Conservation (phyloP, 2,888 invertebrate species). For the Stenchaetothrips biformis region DNA sequence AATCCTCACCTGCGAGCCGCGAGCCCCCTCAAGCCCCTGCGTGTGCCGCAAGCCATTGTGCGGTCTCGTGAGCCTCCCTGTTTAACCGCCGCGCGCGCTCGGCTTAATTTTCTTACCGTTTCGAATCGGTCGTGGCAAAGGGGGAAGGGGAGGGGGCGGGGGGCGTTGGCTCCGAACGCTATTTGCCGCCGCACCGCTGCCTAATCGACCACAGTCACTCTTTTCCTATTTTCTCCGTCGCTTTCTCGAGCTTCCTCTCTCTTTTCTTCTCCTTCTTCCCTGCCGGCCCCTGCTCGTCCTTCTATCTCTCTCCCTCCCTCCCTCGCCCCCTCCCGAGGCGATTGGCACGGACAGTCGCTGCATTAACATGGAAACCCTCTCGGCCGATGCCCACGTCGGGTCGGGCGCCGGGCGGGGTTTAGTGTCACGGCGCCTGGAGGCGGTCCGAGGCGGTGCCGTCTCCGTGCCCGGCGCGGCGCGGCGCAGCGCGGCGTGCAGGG, state of each 20-base stretch:
- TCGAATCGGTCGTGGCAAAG: neutral
- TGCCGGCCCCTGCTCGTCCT: neutral
- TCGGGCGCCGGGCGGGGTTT: neutral
- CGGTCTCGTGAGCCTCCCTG: neutral
- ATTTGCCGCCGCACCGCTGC: too few relatives aligned
- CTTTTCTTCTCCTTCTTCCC: neutral
- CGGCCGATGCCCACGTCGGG: neutral
- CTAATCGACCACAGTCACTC: too few relatives aligned
- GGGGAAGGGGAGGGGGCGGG: neutral
- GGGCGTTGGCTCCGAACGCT: neutral
- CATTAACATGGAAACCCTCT: conserved; percentile 24
- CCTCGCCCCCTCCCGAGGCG: neutral
- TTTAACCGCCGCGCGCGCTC: neutral
- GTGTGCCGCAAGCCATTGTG: neutral
- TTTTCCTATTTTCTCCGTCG: too few relatives aligned
- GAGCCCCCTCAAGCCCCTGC: neutral
- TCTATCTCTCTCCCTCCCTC: neutral
- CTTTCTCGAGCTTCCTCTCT: neutral
- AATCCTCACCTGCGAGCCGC: neutral
- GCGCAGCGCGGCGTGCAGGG: too few relatives aligned
- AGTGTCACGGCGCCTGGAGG: neutral
- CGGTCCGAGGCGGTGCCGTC: too few relatives aligned
- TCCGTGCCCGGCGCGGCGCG: too few relatives aligned
- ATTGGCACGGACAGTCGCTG: neutral
- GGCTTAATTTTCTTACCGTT: neutral